Base-by-base conservation (phyloP, 2,113 vertebrate species). In the Callospermophilus lateralis region DNA sequence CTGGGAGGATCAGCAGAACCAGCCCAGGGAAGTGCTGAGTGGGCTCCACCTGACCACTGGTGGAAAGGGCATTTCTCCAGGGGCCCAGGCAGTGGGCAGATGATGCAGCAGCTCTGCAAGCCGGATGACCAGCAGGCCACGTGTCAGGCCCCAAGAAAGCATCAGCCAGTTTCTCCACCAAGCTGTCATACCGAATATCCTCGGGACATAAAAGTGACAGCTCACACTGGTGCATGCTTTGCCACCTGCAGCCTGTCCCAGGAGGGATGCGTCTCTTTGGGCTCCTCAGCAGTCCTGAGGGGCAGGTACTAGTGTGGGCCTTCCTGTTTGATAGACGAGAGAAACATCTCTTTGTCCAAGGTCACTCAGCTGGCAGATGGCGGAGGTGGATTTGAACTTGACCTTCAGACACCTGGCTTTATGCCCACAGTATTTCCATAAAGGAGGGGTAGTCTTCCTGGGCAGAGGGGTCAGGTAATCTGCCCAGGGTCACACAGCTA, bases 51-150 rank as follows among this genome's bases (percentile, higher is more conserved):
- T 9, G 48, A 34, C 51, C 20, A 16, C 42, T 1, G 3, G 5
- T 6, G 34, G 72, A 81, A 79, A 89, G 32, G 58, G 30, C 74
- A 3, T 34, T 61, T 81, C 77, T 85, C n/a, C 0, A 0, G 0
- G 0, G 30, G 39, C 11, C 6, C 24, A 89, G 37, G 55, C 3
- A 0, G 42, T 0, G 0, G 42, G n/a, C 51, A n/a, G 24, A 24
- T 17, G 84, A 58, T 0, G 0, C 58, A 30, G n/a, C 37, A 63
- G 5, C 58, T 42, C 37, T 68, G 51, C 30, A 32, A 16, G 24
- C 12, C 0, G 0, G 12, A 32, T 4, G 26, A 67, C 1, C 24
- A 2, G 12, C 37, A 45, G 24, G 45, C 24, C 15, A 6, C 8
- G 13, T 0, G 3, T 22, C 37, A 26, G 28, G 32, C 65, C 68